These are phyloP conservation scores for Zoanthus sociatus DNA, from an alignment of 92 coral and sea anemone species.

Conservation along the genomic window DNA sequence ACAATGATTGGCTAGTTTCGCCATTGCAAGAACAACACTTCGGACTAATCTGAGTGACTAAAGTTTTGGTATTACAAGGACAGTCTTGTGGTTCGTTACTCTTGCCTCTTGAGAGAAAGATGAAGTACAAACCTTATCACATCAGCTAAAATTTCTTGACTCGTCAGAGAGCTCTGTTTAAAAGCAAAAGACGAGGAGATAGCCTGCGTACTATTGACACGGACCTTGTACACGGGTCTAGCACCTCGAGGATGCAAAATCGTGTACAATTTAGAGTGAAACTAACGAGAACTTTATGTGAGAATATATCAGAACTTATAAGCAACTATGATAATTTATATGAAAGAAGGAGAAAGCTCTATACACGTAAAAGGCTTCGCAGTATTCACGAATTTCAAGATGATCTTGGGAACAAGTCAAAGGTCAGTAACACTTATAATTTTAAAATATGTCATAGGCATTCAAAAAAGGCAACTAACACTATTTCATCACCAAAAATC, in stretches of 20 bases:
- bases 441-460: constrained; percentile 8
- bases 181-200: constrained; percentile 15
- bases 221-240: constrained; percentile 17
- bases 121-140: constrained; percentile 11
- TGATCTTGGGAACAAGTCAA: constrained; percentile 21
- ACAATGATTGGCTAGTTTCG: constrained; percentile 10
- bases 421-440: constrained; percentile 18
- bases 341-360: constrained; percentile 12
- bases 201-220: constrained; percentile 8
- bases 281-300: constrained; percentile 12
- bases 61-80: constrained; percentile 13
- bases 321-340: constrained; percentile 9
- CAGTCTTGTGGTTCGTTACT: constrained; percentile 13
- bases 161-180: constrained; percentile 13
- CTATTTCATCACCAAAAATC: constrained; percentile 11
- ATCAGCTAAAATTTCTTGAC: constrained; percentile 8
- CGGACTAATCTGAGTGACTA: constrained; percentile 10
- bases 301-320: constrained; percentile 5
- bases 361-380: constrained; percentile 16
- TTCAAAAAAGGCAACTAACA: constrained; percentile 1
- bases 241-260: constrained; percentile 14
- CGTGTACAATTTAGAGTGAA: constrained; percentile 14
- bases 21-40: constrained; percentile 10
- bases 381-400: constrained; percentile 8
- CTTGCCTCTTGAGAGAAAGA: constrained; percentile 15